Conservation (phyloP, 2,797 vertebrate species). For the Podargus strigoides region DNA sequence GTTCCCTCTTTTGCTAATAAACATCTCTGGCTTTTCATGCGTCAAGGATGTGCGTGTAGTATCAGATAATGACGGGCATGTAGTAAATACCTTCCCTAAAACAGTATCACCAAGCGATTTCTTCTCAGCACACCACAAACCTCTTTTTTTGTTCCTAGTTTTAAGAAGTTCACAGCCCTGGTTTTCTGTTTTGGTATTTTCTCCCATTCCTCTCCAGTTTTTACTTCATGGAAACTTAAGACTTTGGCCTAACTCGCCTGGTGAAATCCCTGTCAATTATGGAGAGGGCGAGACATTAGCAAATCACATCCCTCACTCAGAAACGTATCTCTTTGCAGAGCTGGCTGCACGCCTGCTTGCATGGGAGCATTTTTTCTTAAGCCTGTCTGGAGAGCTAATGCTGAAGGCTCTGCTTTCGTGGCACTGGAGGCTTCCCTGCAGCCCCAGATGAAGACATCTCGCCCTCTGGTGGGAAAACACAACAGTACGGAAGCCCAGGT, state of each 20-base stretch:
- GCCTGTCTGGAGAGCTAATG: background rate
- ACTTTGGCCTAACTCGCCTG: background rate
- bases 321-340: background rate
- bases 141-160: background rate
- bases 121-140: background rate
- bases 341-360: background rate
- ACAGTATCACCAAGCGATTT: background rate
- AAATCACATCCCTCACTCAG: background rate
- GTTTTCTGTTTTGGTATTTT: background rate
- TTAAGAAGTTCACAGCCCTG: background rate
- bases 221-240: background rate
- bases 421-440: background rate
- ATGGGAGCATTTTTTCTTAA: background rate
- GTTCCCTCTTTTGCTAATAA: background rate
- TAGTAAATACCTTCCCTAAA: background rate
- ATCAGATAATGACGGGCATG: fast-evolving
- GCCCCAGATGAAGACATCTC: background rate
- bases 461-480: conserved; percentile 48
- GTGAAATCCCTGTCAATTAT: background rate
- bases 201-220: background rate
- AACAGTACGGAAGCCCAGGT: background rate
- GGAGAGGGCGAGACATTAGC: background rate
- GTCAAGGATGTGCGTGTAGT: background rate
- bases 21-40: background rate
- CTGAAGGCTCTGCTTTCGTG: background rate